Conservation (phyloP, 2,888 invertebrate species). For the Melieria crassipennis region DNA sequence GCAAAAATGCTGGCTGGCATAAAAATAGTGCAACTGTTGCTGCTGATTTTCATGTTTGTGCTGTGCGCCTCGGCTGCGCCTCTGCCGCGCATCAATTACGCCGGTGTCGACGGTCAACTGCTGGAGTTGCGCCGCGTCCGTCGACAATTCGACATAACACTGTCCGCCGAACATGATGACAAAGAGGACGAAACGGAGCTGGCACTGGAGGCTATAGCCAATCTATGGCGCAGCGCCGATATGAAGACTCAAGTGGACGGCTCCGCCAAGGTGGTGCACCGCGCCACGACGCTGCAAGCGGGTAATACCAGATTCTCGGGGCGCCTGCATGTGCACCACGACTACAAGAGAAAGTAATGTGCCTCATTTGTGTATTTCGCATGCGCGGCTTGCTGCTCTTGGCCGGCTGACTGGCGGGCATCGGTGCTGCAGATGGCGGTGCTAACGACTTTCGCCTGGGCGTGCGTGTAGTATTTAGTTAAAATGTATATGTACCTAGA, state of each 20-base stretch:
- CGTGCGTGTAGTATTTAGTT: conserved; percentile 2
- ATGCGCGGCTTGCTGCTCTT: too few relatives aligned
- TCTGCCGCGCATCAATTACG: too few relatives aligned
- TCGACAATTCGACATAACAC: conserved; percentile 62
- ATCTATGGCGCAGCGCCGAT: conserved; percentile 62
- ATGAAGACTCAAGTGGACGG: conserved; percentile 62
- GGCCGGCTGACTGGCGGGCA: background rate
- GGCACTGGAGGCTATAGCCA: conserved; percentile 61
- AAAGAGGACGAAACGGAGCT: conserved; percentile 61
- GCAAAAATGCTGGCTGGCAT: too few relatives aligned
- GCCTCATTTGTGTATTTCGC: conserved; percentile 9
- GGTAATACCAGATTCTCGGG: conserved; percentile 64
- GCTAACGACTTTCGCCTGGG: conserved; percentile 3
- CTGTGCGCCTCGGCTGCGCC: too few relatives aligned
- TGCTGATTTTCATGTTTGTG: too few relatives aligned
- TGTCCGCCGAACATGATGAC: conserved; percentile 64
- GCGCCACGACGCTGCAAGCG: conserved; percentile 50
- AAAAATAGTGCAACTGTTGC: too few relatives aligned
- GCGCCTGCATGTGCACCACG: conserved; percentile 61
- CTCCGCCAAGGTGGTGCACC: conserved; percentile 60
- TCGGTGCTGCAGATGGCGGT: background rate
- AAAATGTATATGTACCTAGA: background rate
- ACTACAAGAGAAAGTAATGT: conserved; percentile 54
- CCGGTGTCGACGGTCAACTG: background rate
- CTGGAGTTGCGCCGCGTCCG: conserved; percentile 42